Evolutionary conservation across 35 echinoderm and acorn worm species (phyloP).

Genomic region (Lytechinus variegatus): DNA sequence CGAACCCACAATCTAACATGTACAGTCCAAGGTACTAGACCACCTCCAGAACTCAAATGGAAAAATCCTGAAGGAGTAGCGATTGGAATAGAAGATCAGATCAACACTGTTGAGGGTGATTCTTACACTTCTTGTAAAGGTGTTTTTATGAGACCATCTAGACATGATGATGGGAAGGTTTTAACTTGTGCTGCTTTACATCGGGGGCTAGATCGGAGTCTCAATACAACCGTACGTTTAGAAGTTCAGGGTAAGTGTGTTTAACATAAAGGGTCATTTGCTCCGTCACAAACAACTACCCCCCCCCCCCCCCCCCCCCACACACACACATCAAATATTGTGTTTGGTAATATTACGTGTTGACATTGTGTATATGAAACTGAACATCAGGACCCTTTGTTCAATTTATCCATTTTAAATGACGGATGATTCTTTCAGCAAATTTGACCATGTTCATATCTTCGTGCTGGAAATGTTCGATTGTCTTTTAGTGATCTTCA

Average conservation of each 20-base stretch:
- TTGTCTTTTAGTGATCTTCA: too few species aligned
- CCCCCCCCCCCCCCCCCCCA: too few species aligned
- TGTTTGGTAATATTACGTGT: too few species aligned
- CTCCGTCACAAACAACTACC: too few species aligned
- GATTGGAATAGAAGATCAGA: neutral
- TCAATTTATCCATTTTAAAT: too few species aligned
- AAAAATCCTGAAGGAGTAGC: neutral
- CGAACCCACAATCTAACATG: neutral
- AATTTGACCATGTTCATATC: too few species aligned
- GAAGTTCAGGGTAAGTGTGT: neutral
- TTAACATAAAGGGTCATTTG: too few species aligned
- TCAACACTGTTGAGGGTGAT: neutral
- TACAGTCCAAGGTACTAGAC: neutral
- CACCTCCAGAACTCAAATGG: neutral
- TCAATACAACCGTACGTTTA: neutral
- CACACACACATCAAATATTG: too few species aligned
- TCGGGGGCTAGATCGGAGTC: neutral
- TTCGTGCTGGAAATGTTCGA: too few species aligned
- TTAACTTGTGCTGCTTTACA: neutral
- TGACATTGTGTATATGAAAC: too few species aligned
- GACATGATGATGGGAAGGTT: neutral
- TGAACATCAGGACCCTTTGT: too few species aligned
- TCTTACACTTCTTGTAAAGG: neutral
- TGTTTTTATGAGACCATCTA: neutral
- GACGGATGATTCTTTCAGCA: too few species aligned